A percentile compares a stretch with the other conserved stretches of the same genome.
Conservation (phyloP, 2,113 vertebrate genomes). For the Phyllostomus discolor region DNA sequence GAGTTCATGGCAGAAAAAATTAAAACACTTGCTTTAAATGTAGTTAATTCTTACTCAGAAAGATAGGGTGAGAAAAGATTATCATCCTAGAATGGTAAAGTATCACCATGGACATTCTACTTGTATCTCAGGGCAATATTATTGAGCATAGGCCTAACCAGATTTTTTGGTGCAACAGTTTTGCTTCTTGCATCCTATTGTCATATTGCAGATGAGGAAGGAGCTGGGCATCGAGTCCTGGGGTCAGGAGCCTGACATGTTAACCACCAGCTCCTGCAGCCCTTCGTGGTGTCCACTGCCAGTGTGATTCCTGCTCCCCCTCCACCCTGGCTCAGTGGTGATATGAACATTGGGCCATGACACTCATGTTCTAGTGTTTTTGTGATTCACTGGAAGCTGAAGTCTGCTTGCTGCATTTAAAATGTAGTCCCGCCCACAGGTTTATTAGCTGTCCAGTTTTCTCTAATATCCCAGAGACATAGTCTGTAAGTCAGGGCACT, state of each 20-base stretch:
- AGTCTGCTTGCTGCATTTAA: neutral
- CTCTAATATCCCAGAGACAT: neutral
- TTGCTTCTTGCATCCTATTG: neutral
- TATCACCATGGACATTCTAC: neutral
- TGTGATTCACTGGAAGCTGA: neutral
- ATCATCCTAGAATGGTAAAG: neutral
- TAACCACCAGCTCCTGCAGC: rapidly evolving
- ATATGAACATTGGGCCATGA: neutral
- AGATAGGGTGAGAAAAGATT: neutral
- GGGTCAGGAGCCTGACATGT: neutral
- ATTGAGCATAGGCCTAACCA: neutral
- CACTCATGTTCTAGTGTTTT: neutral
- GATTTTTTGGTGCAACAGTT: neutral
- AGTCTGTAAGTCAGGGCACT: neutral
- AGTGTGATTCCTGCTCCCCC: neutral
- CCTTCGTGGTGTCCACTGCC: neutral
- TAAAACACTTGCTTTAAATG: neutral
- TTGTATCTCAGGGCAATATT: neutral
- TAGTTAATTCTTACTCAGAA: neutral
- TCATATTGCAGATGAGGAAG: neutral
- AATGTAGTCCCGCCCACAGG: neutral
- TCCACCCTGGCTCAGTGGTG: too few relatives aligned
- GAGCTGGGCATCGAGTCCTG: neutral
- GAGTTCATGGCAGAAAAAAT: neutral
- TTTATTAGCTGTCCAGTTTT: neutral